Evolutionary conservation across 2,797 vertebrate genomes (phyloP), one percentile per base, ranked within the genome.

Genomic region (Taeniopygia guttata): DNA sequence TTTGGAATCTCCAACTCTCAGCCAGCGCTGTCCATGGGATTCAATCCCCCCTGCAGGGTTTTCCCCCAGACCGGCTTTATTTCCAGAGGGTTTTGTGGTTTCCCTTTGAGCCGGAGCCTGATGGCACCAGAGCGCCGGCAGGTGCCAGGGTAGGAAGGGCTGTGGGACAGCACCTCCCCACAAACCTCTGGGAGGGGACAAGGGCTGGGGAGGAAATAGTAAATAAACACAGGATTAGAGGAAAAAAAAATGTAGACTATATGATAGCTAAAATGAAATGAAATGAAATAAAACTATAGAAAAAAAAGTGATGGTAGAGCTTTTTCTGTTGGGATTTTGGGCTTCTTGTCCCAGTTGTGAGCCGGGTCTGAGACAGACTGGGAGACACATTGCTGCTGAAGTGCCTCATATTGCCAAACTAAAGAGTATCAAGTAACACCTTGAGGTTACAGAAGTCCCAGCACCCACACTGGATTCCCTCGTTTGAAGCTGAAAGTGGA

Each of bases 11-110:
- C 58, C 36, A 60, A 4, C 11, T 43, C 69, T 72, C 36, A 56
- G 67, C 49, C 30, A 29, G 34, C 5, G 1, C 52, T 45, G 13
- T 13, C 23, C 0, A 0, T 34, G 52, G 23, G 19, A 29, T 45
- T 45, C 32, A 45, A 56, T 72, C 30, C 13, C 32, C 15, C 40
- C 69, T 29, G 52, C 40, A 58, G 42, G 25, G 25, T 36, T 73
- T 73, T 73, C 11, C n/a, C 26, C 26, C 70, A 29, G 25, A 18
- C 8, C 21, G 2, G 26, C 19, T 56, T 56, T 45, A 73, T 73
- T 45, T 73, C 14, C 32, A 22, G 52, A 34, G 19, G 25, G 52
- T 22, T 73, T 56, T 73, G 70, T 36, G n/a, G 25, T 46, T 73
- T 73, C 42, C 40, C 70, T 46, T 45, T 1, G 2, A 72, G 42